Conservation (phyloP, 2,113 vertebrate species). For the Acrocephalus kingi region DNA sequence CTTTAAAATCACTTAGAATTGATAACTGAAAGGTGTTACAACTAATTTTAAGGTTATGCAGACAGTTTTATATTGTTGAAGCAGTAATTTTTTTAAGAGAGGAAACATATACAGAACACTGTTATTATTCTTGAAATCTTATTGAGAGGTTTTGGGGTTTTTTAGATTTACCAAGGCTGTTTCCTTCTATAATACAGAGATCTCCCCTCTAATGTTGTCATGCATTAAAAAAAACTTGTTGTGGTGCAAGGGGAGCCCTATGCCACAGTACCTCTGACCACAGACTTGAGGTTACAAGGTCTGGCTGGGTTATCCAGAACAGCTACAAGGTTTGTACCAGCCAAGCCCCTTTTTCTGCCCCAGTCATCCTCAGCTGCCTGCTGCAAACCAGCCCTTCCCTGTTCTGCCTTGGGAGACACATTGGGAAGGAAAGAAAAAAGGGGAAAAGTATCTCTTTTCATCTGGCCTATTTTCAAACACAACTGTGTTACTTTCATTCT, state of each 20-base stretch:
- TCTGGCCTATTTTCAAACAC: neutral
- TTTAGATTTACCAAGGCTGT: neutral
- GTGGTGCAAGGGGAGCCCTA: neutral
- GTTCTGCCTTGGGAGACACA: neutral
- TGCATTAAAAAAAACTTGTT: neutral
- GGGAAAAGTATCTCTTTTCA: neutral
- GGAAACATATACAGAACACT: neutral
- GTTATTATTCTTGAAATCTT: neutral
- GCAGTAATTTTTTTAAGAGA: slow-evolving; percentile 5
- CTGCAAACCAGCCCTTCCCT: neutral
- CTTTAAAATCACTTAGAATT: slow-evolving; percentile 39
- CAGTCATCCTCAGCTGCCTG: neutral
- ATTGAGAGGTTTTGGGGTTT: neutral
- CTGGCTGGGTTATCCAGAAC: neutral
- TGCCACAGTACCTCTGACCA: neutral
- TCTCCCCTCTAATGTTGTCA: neutral
- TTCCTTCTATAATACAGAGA: neutral
- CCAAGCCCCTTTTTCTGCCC: neutral
- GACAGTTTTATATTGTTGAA: neutral
- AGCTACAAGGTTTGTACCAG: neutral
- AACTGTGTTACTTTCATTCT: neutral
- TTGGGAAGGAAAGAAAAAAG: neutral
- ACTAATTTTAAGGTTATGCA: slow-evolving; percentile 24
- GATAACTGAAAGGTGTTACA: slow-evolving; percentile 10
- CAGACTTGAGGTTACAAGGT: neutral